Evolutionary conservation across 2,113 vertebrate genomes (phyloP).

Genomic region (Mus spicilegus): DNA sequence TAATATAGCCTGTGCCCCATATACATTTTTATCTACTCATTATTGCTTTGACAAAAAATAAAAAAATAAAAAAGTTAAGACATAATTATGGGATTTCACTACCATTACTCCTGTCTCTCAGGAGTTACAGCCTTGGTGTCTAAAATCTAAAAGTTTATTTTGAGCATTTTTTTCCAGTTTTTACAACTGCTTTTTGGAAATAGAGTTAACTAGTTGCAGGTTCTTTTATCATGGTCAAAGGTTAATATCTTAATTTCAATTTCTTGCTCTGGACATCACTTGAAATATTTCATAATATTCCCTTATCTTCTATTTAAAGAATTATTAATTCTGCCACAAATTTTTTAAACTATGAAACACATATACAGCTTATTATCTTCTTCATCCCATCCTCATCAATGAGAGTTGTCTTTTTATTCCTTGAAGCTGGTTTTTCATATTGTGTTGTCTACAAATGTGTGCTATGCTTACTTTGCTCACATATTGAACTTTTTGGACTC

Average conservation of each 20-base stretch:
- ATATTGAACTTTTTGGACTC: neutral
- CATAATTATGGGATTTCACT: neutral
- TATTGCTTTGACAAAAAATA: neutral
- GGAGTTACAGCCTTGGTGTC: neutral
- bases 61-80: neutral
- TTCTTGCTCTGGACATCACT: neutral
- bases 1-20: too few relatives aligned
- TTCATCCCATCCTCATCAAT: neutral
- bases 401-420: neutral
- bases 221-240: neutral
- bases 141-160: neutral
- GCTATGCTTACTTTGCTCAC: neutral
- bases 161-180: neutral
- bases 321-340: neutral
- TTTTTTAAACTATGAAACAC: neutral
- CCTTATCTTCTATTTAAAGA: neutral
- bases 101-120: neutral
- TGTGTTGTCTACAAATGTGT: neutral
- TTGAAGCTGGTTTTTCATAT: neutral
- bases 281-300: neutral
- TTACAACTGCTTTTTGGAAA: neutral
- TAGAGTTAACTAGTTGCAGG: neutral
- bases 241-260: neutral
- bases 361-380: neutral
- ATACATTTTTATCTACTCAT: neutral